phyloP scores from a whole-genome alignment of 2,797 vertebrate species.

The Mormyrops boulengeri region DNA sequence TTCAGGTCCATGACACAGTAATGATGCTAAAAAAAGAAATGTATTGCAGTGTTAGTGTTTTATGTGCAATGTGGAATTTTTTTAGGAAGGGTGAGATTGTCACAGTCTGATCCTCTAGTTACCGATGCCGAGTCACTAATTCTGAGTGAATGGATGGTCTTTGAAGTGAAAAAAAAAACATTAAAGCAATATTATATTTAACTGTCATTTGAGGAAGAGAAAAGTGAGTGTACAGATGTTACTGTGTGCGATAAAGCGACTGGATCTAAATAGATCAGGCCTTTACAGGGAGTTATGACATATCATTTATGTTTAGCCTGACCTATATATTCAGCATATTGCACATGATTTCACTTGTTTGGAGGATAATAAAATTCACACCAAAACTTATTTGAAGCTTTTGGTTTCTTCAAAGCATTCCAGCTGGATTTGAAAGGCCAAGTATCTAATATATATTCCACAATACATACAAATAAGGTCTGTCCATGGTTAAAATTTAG shows the following conservation, averaged over 20 bases:
- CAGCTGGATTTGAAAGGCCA: background rate
- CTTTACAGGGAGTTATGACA: background rate
- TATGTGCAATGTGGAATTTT: background rate
- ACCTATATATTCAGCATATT: background rate
- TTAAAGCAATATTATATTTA: conserved; percentile 43
- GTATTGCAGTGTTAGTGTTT: background rate
- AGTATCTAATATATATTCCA: background rate
- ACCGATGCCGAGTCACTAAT: conserved; percentile 30
- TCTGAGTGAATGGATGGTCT: conserved; percentile 29
- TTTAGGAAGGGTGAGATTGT: background rate
- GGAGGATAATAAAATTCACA: background rate
- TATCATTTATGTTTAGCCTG: background rate
- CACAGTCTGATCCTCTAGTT: conserved; percentile 28
- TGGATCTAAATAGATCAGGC: conserved; percentile 28
- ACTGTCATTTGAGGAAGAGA: conserved; percentile 36
- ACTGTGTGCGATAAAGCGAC: conserved; percentile 8
- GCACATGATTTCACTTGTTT: background rate
- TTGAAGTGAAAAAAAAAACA: conserved; percentile 26
- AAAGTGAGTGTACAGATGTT: conserved; percentile 24
- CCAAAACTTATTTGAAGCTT: background rate
- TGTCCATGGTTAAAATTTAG: background rate
- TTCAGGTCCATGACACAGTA: background rate
- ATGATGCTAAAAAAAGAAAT: background rate
- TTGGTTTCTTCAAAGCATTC: background rate
- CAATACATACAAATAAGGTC: background rate